Evolutionary conservation across 2,113 vertebrate species (phyloP).

Genomic region (Glareola pratincola): DNA sequence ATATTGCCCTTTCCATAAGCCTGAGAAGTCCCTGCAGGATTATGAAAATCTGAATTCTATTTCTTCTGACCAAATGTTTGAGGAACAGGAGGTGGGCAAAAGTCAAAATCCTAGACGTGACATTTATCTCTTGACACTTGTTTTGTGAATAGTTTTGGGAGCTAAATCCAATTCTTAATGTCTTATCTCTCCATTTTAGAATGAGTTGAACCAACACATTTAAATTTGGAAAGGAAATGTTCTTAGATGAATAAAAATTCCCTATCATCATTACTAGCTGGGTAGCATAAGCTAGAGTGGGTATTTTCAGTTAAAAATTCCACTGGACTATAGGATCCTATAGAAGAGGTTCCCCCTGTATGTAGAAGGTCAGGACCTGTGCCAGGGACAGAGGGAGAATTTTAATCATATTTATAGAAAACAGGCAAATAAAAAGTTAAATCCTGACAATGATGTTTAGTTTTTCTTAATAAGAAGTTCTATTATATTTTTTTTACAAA

Average conservation of each 20-base stretch:
- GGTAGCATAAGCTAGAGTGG: neutral
- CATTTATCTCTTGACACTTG: neutral
- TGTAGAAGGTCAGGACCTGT: neutral
- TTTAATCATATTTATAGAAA: neutral
- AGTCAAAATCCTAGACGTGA: neutral
- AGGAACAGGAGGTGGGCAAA: neutral
- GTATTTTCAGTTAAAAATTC: neutral
- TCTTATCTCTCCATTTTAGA: neutral
- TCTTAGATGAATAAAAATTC: neutral
- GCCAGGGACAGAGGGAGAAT: neutral
- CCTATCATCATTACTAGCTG: neutral
- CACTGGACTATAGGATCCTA: neutral
- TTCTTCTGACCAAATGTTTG: constrained; percentile 37
- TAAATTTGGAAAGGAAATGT: neutral
- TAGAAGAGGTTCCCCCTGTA: neutral
- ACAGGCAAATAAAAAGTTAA: neutral
- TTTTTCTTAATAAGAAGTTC: neutral
- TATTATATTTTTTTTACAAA: neutral
- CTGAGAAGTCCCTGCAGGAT: neutral
- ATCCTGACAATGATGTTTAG: neutral
- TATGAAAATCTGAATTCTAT: constrained; percentile 6
- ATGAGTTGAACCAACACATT: neutral
- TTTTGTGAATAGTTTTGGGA: neutral
- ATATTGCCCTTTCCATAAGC: constrained; percentile 5
- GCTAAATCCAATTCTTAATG: neutral